Evolutionary conservation across 1,140 invertebrate genomes (phyloP), one percentile per base, ranked within the genome.

Genomic region (Drepana arcuata): DNA sequence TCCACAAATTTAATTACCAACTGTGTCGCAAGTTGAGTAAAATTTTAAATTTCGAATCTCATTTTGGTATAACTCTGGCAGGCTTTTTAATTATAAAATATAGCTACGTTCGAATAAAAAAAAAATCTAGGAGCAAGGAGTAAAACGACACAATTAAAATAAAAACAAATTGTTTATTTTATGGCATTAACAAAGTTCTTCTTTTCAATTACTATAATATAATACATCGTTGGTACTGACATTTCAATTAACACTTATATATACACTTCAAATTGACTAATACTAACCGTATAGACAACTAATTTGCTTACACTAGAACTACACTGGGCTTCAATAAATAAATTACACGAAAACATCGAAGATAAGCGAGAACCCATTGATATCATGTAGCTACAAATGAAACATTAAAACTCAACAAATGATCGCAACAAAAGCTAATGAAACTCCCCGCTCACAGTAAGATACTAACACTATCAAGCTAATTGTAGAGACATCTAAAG

Each of bases 141-240:
- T n/a, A n/a, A n/a, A n/a, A n/a, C n/a, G 18, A 9, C 9, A 5
- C 18, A 21, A 9, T 21, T 9, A 21, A 21, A 21, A 21, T 5
- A 21, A 21, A 21, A 21, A 21, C 18, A 21, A 21, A 21, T 21
- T 21, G 44, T 82, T 82, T 78, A 78, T 77, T 81, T 57, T 70
- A 74, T 74, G 69, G 67, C 74, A 67, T 79, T 79, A 82, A 82
- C 78, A 79, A 79, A 75, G 44, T 66, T 67, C 52, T 55, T 57
- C 60, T 38, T n/a, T n/a, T 58, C 46, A 53, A 50, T 34, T 65
- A 62, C 53, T 78, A 75, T 79, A 69, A 73, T 79, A 79, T 67
- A 69, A 73, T 79, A 79, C 69, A 79, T 78, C 73, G 67, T 79
- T 74, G 69, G 71, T 79, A 78, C 58, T 77, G 65, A 81, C 74